These are phyloP conservation scores for Podiceps cristatus DNA, from an alignment of 2,113 vertebrate species.

Conservation along the genomic window DNA sequence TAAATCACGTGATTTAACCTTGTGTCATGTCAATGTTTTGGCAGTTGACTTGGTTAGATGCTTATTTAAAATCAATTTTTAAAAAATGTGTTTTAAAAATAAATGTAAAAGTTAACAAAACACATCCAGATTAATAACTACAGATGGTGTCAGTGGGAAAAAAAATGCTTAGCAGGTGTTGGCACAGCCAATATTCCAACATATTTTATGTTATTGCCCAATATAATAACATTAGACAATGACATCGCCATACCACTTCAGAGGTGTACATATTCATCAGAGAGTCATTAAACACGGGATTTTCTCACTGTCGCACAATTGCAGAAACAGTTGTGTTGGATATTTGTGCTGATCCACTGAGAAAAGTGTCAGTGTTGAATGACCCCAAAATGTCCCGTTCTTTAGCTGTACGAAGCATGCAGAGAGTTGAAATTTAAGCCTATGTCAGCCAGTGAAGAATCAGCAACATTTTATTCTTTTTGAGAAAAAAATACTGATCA, in stretches of 20 bases:
- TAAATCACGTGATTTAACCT: not conserved
- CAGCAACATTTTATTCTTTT: not conserved
- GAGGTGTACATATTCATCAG: conserved; percentile 44
- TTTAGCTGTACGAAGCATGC: not conserved
- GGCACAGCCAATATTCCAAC: not conserved
- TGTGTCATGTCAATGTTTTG: not conserved
- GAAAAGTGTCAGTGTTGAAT: not conserved
- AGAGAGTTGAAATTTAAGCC: not conserved
- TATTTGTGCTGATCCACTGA: conserved; percentile 7
- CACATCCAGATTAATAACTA: conserved; percentile 42
- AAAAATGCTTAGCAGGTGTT: conserved; percentile 52
- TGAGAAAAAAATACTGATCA: not conserved
- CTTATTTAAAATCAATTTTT: conserved; percentile 7
- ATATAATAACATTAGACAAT: conserved; percentile 39
- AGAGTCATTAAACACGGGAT: conserved; percentile 11
- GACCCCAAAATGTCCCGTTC: not conserved
- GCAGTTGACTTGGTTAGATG: not conserved
- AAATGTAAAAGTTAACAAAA: conserved; percentile 39
- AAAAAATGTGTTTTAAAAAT: not conserved
- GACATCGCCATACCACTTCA: conserved; percentile 45
- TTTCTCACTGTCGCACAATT: conserved; percentile 29
- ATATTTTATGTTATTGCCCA: conserved; percentile 54
- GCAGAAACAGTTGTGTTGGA: conserved; percentile 34
- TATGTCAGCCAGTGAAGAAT: not conserved
- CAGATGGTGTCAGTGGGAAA: not conserved